A percentile compares a stretch with the other conserved stretches of the same genome.
These are phyloP conservation scores for Manis crassicaudata DNA, from an alignment of 2,797 vertebrate species.

Conservation along the genomic window DNA sequence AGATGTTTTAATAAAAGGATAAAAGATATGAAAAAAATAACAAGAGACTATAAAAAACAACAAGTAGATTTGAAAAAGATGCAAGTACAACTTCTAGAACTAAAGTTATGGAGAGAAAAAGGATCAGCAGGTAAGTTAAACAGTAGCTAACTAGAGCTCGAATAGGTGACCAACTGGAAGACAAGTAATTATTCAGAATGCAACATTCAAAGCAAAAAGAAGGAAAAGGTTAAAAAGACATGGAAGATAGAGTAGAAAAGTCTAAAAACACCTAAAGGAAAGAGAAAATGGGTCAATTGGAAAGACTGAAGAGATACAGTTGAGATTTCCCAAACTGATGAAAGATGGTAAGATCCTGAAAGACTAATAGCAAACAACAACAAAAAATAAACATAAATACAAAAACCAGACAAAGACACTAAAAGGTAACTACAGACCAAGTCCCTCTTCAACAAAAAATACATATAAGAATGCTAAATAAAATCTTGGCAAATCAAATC, in stretches of 20 bases:
- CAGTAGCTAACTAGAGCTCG: background rate
- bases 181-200: slow-evolving; percentile 21
- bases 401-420: background rate
- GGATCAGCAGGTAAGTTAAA: background rate
- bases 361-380: background rate
- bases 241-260: background rate
- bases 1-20: background rate
- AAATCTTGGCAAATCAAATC: background rate
- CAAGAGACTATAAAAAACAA: background rate
- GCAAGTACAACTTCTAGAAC: background rate
- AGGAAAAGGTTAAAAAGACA: background rate
- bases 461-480: background rate
- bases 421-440: background rate
- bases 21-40: background rate
- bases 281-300: background rate
- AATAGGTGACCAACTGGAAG: background rate
- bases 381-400: background rate
- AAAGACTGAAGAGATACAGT: background rate
- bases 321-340: background rate
- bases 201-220: background rate
- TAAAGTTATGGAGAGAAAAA: background rate
- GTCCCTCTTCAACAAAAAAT: background rate
- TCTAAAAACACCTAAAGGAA: slow-evolving; percentile 2
- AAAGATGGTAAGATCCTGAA: background rate
- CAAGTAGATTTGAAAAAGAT: background rate